Percentiles rank a stretch among this genome's conserved stretches.
Conservation (phyloP, 2,888 invertebrate genomes). For the Hypercompe scribonia region DNA sequence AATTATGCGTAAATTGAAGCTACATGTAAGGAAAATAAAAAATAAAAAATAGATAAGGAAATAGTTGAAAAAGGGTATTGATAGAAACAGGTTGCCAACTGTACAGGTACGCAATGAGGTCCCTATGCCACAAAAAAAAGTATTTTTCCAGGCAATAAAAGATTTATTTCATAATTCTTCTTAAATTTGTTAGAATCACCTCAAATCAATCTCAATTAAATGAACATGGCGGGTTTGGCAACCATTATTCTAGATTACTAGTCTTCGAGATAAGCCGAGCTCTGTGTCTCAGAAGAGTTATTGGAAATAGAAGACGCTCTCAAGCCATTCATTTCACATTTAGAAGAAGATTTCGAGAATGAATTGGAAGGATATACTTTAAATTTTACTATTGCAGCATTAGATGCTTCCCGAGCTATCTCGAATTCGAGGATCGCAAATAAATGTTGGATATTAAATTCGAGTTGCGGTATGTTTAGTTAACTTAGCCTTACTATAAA, state of each 20-base stretch:
- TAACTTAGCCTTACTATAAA: neutral
- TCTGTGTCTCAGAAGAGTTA: slow-evolving; percentile 42
- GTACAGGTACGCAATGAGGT: too few relatives aligned
- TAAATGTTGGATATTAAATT: neutral
- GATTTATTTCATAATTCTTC: neutral
- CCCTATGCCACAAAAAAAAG: too few relatives aligned
- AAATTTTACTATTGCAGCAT: neutral
- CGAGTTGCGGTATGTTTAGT: neutral
- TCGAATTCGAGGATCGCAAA: neutral
- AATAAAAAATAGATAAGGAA: too few relatives aligned
- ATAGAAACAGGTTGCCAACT: too few relatives aligned
- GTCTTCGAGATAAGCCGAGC: slow-evolving; percentile 38
- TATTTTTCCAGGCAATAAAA: neutral
- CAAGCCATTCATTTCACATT: slow-evolving; percentile 39
- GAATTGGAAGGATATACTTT: slow-evolving; percentile 12
- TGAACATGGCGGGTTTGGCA: slow-evolving; percentile 32
- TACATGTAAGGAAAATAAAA: too few relatives aligned
- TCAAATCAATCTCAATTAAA: slow-evolving; percentile 52
- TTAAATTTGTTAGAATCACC: slow-evolving; percentile 12
- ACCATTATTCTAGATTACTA: slow-evolving; percentile 48
- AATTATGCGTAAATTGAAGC: too few relatives aligned
- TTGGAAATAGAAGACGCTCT: slow-evolving; percentile 43
- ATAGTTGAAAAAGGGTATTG: too few relatives aligned
- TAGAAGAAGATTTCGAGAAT: slow-evolving; percentile 14
- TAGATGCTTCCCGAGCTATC: neutral